These are phyloP conservation scores for Rhea americana DNA, from an alignment of 2,113 vertebrate species.

Conservation along the genomic window DNA sequence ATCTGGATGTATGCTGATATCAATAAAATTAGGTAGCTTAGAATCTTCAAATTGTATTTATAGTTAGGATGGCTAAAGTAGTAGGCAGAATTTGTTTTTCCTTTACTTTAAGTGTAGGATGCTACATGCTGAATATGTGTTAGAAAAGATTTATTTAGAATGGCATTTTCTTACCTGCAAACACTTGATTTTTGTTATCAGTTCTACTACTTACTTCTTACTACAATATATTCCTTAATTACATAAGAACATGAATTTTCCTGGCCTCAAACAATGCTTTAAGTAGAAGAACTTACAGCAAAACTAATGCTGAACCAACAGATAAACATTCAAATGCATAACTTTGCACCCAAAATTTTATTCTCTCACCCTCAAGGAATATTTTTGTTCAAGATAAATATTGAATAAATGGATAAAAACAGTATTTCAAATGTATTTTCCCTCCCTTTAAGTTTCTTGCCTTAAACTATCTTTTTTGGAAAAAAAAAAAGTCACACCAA, in stretches of 20 bases:
- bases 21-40: background rate
- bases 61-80: background rate
- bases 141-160: background rate
- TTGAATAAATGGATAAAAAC: background rate
- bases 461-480: background rate
- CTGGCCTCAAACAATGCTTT: background rate
- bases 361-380: background rate
- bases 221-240: background rate
- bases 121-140: background rate
- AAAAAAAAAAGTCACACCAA: background rate
- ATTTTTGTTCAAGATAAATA: background rate
- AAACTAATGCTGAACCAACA: background rate
- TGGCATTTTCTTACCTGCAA: no score
- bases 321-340: background rate
- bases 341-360: background rate
- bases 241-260: background rate
- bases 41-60: background rate
- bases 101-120: background rate
- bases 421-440: background rate
- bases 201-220: background rate
- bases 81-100: background rate
- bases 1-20: background rate
- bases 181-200: background rate
- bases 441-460: background rate
- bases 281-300: background rate